phyloP scores from a whole-genome alignment of 2,113 vertebrate species.

The Haplochromis vanheusdeni region DNA sequence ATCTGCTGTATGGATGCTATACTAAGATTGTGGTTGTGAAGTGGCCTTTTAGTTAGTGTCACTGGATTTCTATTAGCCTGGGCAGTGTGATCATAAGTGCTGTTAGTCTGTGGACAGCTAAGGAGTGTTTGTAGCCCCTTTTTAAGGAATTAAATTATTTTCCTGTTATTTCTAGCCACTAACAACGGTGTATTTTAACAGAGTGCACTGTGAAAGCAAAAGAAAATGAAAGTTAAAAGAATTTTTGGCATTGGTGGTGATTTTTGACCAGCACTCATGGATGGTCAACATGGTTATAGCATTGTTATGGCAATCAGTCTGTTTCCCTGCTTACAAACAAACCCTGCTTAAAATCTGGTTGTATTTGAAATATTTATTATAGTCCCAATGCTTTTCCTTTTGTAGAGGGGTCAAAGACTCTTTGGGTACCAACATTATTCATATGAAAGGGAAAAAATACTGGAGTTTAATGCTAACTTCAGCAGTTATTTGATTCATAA shows the following conservation, averaged over 20 bases:
- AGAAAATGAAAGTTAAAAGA: neutral
- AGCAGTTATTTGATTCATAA: neutral
- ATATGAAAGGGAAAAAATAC: neutral
- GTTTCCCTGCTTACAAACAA: neutral
- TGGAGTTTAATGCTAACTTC: neutral
- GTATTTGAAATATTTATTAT: neutral
- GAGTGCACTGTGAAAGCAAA: neutral
- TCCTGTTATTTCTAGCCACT: neutral
- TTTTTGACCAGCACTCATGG: neutral
- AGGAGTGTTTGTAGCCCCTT: neutral
- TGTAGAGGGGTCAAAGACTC: neutral
- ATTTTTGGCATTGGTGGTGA: neutral
- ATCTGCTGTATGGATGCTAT: neutral
- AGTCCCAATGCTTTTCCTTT: neutral
- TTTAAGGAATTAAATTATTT: neutral
- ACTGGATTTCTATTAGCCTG: neutral
- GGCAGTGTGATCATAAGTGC: neutral
- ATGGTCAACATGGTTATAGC: neutral
- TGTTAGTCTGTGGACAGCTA: neutral
- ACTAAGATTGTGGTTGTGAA: neutral
- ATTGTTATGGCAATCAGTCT: neutral
- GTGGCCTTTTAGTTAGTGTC: neutral
- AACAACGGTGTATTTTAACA: neutral
- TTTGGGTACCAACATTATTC: neutral
- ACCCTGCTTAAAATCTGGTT: neutral